Evolutionary conservation across 2,797 vertebrate genomes (phyloP), one percentile per base, ranked within the genome.

Genomic region (Lophotriccus pileatus): DNA sequence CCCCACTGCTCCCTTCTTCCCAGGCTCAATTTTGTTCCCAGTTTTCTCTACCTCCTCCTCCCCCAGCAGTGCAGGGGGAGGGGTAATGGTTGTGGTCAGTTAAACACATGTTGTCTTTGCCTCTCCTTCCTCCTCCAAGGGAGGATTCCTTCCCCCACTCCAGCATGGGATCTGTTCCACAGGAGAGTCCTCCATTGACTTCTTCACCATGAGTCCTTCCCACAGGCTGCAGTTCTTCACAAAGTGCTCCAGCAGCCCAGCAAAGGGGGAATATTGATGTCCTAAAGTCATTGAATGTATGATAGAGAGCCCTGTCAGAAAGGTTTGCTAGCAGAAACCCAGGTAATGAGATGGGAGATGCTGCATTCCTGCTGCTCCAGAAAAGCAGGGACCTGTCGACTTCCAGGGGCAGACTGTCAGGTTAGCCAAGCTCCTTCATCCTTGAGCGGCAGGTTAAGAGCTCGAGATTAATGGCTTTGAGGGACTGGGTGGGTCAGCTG

Each of bases 241-340:
- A 0, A 64, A 14, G 12, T 50, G 28, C 17, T 34, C 50, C 72
- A 58, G 44, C 64, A 77, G 21, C 14, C 44, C 50, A 64, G 56
- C 25, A 56, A 25, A 87, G 44, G 28, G 16, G 14, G 24, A 72
- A 14, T 32, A 53, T 8, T 32, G 15, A 36, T 28, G 30, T 64
- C 37, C 50, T 6, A 34, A 37, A 34, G 37, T 22, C 44, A 49
- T 0, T 0, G 27, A 17, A n/a, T 1, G 4, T 2, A 0, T 14
- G 37, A 28, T 7, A 52, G 58, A 85, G 30, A 66, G 34, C 16
- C 25, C 53, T 32, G 49, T 66, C 62, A 72, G 73, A 63, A 77
- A 68, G 0, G 2, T 18, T 55, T 67, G 15, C 44, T 46, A 27
- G 16, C 18, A 32, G 16, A 60, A 72, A 73, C 34, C 11, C 32